Base-by-base conservation (phyloP, 2,888 invertebrate species). In the Crossocerus cetratus region DNA sequence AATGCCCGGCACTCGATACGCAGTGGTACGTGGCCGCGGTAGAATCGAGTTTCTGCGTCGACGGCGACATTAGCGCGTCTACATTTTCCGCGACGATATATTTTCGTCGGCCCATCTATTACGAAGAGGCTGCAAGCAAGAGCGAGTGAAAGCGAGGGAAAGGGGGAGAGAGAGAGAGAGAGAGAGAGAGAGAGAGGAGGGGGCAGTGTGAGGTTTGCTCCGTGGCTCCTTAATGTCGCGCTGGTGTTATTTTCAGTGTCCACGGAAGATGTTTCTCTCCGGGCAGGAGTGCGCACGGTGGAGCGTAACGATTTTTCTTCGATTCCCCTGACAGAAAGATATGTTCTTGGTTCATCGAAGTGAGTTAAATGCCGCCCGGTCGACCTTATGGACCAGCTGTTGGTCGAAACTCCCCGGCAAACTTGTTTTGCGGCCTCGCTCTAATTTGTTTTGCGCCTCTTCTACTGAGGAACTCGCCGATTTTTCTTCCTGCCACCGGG, bases 1-100 rank as follows among this genome's bases (percentile, higher is more conserved):
- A 32, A 32, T 77, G 69, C 61, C 74, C 62, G 70, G 77, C 76
- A 80, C 67, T 69, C 71, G 71, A 76, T 78, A 78, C 65, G 70
- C 72, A 65, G 64, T 32, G 49, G 58, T 66, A 56, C 32, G 32
- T 32, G 5, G 32, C 60, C 63, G 62, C 57, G 43, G 58, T 59
- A 67, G 71, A 76, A 74, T 71, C 74, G 70, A 73, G 77, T 73
- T 63, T 72, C 70, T 56, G 65, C 81, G 70, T 67, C 72, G 74
- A 69, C 77, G 69, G 69, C 72, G 71, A 57, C 74, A 69, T 75
- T 74, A 75, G 61, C 76, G 55, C 61, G 61, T 76, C 55, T 53
- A 44, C 69, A 21, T 78, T 76, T 70, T 80, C 61, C 64, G 53
- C 60, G 57, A 21, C 62, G 64, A 74, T 74, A 76, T 76, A 80